These are phyloP conservation scores for Perognathus longimembris DNA, from an alignment of 2,113 vertebrate genomes.

Conservation along the genomic window DNA sequence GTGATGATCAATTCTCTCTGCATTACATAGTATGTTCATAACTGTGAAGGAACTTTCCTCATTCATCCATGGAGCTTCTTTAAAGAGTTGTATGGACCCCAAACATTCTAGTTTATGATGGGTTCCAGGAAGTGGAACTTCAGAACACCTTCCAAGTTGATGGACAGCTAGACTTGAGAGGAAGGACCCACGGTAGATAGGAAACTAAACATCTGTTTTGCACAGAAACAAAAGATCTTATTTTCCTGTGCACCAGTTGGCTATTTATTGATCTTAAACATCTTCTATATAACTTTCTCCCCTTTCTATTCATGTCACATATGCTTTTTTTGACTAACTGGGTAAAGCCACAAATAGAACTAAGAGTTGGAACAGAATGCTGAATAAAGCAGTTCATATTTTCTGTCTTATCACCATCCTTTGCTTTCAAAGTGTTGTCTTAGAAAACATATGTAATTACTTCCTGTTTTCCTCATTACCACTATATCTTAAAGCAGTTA, in stretches of 20 bases:
- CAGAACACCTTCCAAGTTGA: background rate
- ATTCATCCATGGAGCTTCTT: background rate
- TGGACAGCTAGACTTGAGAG: background rate
- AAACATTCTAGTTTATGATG: background rate
- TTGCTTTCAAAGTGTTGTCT: background rate
- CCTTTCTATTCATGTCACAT: background rate
- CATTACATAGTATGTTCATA: background rate
- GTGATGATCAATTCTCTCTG: background rate
- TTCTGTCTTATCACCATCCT: background rate
- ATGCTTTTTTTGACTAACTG: background rate
- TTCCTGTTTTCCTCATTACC: background rate
- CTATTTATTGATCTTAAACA: background rate
- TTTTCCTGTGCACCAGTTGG: fast-evolving
- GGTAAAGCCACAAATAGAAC: background rate
- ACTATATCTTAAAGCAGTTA: background rate
- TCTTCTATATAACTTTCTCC: background rate
- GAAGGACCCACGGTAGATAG: background rate
- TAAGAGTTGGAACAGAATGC: background rate
- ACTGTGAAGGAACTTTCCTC: background rate
- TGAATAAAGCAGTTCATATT: background rate
- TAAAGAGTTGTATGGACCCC: background rate
- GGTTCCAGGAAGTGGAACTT: background rate
- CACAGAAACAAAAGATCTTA: background rate
- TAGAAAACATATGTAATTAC: background rate
- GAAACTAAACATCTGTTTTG: background rate